Evolutionary conservation across 2,797 vertebrate genomes (phyloP), one percentile per base, ranked within the genome.

Genomic region (Microchirus variegatus): DNA sequence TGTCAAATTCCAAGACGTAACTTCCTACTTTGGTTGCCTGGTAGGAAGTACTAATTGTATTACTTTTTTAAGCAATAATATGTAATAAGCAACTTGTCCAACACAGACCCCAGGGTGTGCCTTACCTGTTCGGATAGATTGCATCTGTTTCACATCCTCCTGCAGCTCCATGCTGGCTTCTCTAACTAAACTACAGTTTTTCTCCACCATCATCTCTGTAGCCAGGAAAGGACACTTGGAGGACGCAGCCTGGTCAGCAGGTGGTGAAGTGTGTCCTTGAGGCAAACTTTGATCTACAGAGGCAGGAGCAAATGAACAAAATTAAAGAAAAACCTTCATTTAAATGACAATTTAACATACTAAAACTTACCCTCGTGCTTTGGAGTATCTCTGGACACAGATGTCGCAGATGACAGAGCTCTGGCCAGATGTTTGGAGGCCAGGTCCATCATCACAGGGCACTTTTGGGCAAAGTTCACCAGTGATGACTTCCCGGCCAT

Each of bases 141-240:
- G 91, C 72, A 94, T 92, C 53, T 95, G 93, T 31, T 93, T 91
- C 16, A 97, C 92, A 11, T 98, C 96, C 75, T 99, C 95, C 59
- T 96, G 95, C 19, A 96, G 92, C 18, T 94, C 96, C 3, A 93
- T 82, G 62, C 95, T 92, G 88, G 93, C 96, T 86, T 94, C 89
- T 46, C 91, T 86, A 59, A 97, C 93, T 19, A 97, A 94, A 0
- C 63, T 90, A 81, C 92, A 95, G 69, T 88, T 93, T n/a, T 86
- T 88, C 77, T 95, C 94, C 53, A 79, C 93, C 94, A 98, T 94
- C 94, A 98, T 94, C 80, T 97, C 94, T 16, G 94, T 94, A 1
- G 95, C 95, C 83, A 98, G 89, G 77, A 98, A 98, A 0, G 96
- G 96, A 75, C 96, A 99, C 38, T 94, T 96, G 53, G 93, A 95